phyloP scores from a whole-genome alignment of 2,888 invertebrate species.

The Calliphora vomitoria region DNA sequence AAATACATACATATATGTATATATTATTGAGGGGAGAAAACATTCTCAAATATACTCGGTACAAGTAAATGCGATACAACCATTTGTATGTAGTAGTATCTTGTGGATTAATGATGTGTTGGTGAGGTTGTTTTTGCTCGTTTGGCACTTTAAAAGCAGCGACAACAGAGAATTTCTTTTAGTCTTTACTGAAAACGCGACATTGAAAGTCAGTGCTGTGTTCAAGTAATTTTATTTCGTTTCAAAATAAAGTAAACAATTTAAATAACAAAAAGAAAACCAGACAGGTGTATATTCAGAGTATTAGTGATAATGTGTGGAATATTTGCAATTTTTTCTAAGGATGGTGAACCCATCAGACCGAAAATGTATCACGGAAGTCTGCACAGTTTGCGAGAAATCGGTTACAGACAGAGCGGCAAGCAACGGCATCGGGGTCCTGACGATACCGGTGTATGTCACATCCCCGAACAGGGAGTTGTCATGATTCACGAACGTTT shows the following conservation, averaged over 20 bases:
- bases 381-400: conserved; percentile 80
- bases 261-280: conserved; percentile 6
- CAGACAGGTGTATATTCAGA: background rate
- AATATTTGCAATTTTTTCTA: conserved; percentile 84
- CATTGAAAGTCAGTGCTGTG: conserved; percentile 12
- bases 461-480: conserved; percentile 80
- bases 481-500: conserved; percentile 83
- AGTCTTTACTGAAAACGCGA: conserved; percentile 20
- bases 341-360: conserved; percentile 78
- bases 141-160: conserved; percentile 29
- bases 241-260: background rate
- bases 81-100: background rate
- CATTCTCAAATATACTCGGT: background rate
- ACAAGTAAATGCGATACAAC: background rate
- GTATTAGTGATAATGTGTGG: conserved; percentile 81
- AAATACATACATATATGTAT: background rate
- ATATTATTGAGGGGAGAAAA: background rate
- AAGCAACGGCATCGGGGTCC: conserved; percentile 84
- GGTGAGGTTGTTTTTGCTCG: background rate
- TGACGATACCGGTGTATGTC: conserved; percentile 82
- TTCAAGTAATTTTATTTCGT: background rate
- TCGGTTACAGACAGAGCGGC: conserved; percentile 82
- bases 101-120: background rate
- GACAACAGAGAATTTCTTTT: conserved; percentile 10
- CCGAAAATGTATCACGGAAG: conserved; percentile 77